A percentile compares a stretch with the other conserved stretches of the same genome.
These are phyloP conservation scores for Ophion costatus DNA, from an alignment of 2,888 invertebrate species.

Conservation along the genomic window DNA sequence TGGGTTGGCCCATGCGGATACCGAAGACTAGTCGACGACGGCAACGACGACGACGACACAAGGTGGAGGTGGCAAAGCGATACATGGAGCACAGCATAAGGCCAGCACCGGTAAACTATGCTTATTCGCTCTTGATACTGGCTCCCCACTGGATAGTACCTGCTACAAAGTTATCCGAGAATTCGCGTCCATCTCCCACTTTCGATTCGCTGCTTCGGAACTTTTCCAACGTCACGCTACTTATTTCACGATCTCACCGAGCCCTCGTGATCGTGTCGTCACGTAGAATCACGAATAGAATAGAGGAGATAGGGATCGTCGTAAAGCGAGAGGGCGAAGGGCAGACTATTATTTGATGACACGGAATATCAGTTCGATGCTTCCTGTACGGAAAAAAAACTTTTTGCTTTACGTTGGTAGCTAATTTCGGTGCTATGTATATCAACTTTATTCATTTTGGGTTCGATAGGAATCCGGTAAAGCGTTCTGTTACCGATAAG, in stretches of 20 bases:
- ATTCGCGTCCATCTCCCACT: conserved; percentile 46
- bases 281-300: conserved; percentile 51
- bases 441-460: not conserved
- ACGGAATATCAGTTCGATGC: conserved; percentile 13
- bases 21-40: conserved; percentile 49
- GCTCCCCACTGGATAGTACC: conserved; percentile 21
- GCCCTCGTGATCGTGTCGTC: conserved; percentile 63
- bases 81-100: conserved; percentile 50
- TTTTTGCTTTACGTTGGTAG: not conserved
- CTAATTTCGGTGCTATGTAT: not conserved
- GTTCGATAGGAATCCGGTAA: not conserved
- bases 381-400: not conserved
- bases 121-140: conserved; percentile 56
- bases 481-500: not conserved
- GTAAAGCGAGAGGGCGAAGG: conserved; percentile 27
- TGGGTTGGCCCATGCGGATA: conserved; percentile 72
- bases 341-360: conserved; percentile 37
- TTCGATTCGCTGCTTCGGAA: conserved; percentile 17
- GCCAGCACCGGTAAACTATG: conserved; percentile 58
- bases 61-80: conserved; percentile 55
- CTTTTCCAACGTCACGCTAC: conserved; percentile 58
- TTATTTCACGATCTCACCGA: conserved; percentile 60
- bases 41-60: conserved; percentile 30
- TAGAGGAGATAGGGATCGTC: conserved; percentile 47
- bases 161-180: conserved; percentile 57